Evolutionary conservation across 2,113 vertebrate species (phyloP), one percentile per base, ranked within the genome.

Genomic region (Psittacus erithacus): DNA sequence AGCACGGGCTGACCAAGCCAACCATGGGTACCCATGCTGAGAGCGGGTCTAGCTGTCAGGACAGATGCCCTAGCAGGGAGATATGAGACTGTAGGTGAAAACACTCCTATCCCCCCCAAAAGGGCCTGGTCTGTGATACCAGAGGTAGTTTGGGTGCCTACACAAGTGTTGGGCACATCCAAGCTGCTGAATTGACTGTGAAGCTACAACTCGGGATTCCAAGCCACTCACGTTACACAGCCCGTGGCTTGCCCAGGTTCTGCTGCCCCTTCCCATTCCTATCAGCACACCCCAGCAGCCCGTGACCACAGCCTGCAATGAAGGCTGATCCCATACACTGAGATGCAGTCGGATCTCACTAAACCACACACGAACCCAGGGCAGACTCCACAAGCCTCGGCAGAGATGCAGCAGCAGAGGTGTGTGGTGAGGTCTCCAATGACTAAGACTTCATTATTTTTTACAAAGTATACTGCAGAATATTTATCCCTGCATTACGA

Each of bases 361-460:
- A 83, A 77, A 81, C 49, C 38, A 1, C 88, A 71, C 0, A 0
- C 20, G 7, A 9, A 44, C 33, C 62, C 52, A 17, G 29, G 38
- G 49, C 1, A 0, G 39, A 6, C 28, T 64, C 46, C 0, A 0
- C 74, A 49, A 28, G 74, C 57, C 75, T 35, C 27, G 0, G 24
- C 0, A 9, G 44, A 70, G 86, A 74, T 59, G 77, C 50, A 73
- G 16, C 18, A 82, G 69, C 86, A 95, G 84, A 92, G 62, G 82
- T 82, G 71, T 92, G 90, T 2, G 50, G 79, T 80, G n/a, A 93
- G 93, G 83, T 95, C 95, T 96, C 94, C 84, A 92, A 75, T 92
- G 87, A 86, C 95, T 86, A 84, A 91, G 94, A 95, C 92, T 97
- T 97, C 95, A 97, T 97, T 97, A 96, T 74, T 91, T 95, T 95